Base-by-base conservation (phyloP, 1,140 invertebrate genomes). In the Drosophila baimaii region DNA sequence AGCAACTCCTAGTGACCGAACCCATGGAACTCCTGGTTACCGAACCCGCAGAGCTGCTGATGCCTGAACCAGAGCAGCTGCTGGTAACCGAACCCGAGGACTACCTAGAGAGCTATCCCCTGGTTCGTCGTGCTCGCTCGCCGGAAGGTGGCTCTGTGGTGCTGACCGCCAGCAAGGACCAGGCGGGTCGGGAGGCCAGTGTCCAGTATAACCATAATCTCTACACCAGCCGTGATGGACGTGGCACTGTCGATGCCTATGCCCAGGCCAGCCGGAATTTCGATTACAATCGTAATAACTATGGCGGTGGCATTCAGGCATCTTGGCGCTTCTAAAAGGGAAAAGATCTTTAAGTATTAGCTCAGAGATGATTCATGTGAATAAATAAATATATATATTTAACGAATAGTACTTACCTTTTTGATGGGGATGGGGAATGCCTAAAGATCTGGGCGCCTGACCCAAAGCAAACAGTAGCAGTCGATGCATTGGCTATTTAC, bases 181-280 rank as follows among this genome's bases (percentile, higher is more conserved):
- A 81, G 35, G 6, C 8, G 29, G 88, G 88, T 17, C 79, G 88
- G 3, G 71, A 81, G 52, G 79, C 77, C 10, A 52, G 43, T 33
- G 35, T 77, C 0, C 82, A 90, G 29, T 90, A 90, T 25, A 90
- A 90, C 58, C 86, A 90, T 8, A 90, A 90, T 77, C 54, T 90
- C 0, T 86, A 27, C 29, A 77, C 57, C 13, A 86, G 79, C 21
- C 46, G 47, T 9, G 82, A 90, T 81, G 88, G 88, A 31, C 88
- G 80, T 77, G 81, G 79, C 64, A 70, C 19, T 29, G 65, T 90
- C 10, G 86, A 90, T 75, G 88, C 88, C 63, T 90, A 90, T 46
- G 88, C 86, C n/a, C 89, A 90, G 63, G 88, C 77, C 27, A 73
- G 58, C 21, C 49, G 82, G 1, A 88, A 90, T 25, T 79, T 90